Evolutionary conservation across 2,888 invertebrate genomes (phyloP), one percentile per base, ranked within the genome.

Genomic region (Nomada goodeniana): DNA sequence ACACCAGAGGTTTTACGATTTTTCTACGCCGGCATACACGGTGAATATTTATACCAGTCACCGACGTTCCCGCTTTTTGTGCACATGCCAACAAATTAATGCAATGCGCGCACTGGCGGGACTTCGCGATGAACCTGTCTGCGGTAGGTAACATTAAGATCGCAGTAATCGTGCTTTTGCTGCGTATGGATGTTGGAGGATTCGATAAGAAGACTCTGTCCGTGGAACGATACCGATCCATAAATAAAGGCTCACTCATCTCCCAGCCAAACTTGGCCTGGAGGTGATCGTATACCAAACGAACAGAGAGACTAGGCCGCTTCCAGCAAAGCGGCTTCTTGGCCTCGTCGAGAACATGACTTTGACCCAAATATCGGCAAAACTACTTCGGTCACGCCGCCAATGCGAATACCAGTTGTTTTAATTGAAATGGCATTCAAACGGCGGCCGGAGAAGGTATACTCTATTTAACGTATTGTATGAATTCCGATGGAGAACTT

Each of bases 341-440:
- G 92, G 92, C 91, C 91, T 91, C 90, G 88, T 65, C 89, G 92
- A 92, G 93, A 93, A 93, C 93, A 89, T 89, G 93, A 93, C 93
- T 93, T 93, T 93, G 93, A 93, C 93, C 93, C 90, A 93, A 90
- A 91, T 88, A 87, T 92, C 70, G 68, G 75, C 75, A 89, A 89
- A 92, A 91, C 89, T 91, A 90, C 90, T 91, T 87, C 91, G 67
- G 89, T 80, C 85, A 86, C 78, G 73, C 84, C 79, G 82, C 78
- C 84, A 89, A 90, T 89, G 90, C 88, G 74, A 55, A 72, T 73
- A 76, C 53, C 26, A 55, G 63, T 82, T 72, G 52, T 75, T 63
- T 72, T 52, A 11, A 63, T 76, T 70, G n/a, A 78, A 78, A 70
- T 44, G 52, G 23, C 36, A 0, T 29, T 53, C 20, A 18, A 55